Conservation (phyloP, 2,888 invertebrate species). For the Pseudolycoriella hygida region DNA sequence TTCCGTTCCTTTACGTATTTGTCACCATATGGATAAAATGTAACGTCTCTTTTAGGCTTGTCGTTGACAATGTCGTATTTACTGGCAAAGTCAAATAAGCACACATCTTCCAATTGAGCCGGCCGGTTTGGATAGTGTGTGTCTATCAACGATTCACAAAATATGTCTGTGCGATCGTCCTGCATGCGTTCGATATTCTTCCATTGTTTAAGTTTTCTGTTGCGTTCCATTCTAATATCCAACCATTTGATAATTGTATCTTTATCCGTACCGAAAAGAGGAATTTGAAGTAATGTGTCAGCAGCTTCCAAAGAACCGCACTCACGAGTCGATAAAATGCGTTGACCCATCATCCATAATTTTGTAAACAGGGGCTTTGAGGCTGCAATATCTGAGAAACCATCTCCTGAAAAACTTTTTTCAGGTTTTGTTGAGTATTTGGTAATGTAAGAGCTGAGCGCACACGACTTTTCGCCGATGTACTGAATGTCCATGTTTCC, state of each 20-base stretch:
- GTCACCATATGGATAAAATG: too few relatives aligned
- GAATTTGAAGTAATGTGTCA: slow-evolving; percentile 16
- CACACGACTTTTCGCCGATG: slow-evolving; percentile 10
- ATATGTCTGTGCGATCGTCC: slow-evolving; percentile 15
- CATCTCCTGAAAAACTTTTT: slow-evolving; percentile 4
- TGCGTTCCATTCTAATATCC: slow-evolving; percentile 7
- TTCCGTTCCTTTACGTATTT: too few relatives aligned
- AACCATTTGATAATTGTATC: slow-evolving; percentile 19
- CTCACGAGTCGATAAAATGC: slow-evolving; percentile 16
- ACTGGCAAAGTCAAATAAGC: neutral
- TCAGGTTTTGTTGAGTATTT: slow-evolving; percentile 7
- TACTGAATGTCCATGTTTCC: slow-evolving; percentile 13
- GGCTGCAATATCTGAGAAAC: slow-evolving; percentile 13
- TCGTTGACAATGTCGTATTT: neutral
- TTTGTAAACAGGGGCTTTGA: slow-evolving; percentile 15
- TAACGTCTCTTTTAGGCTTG: too few relatives aligned
- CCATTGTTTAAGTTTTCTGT: neutral
- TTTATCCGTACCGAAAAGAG: slow-evolving; percentile 18
- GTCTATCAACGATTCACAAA: slow-evolving; percentile 11
- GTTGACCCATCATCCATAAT: slow-evolving; percentile 16
- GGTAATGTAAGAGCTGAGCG: slow-evolving; percentile 9
- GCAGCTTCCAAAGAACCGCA: slow-evolving; percentile 20
- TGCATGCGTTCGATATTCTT: slow-evolving; percentile 12
- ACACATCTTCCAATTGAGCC: slow-evolving; percentile 12
- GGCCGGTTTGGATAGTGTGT: slow-evolving; percentile 16